Evolutionary conservation across 2,113 vertebrate genomes (phyloP).

Genomic region (Danionella cerebrum): DNA sequence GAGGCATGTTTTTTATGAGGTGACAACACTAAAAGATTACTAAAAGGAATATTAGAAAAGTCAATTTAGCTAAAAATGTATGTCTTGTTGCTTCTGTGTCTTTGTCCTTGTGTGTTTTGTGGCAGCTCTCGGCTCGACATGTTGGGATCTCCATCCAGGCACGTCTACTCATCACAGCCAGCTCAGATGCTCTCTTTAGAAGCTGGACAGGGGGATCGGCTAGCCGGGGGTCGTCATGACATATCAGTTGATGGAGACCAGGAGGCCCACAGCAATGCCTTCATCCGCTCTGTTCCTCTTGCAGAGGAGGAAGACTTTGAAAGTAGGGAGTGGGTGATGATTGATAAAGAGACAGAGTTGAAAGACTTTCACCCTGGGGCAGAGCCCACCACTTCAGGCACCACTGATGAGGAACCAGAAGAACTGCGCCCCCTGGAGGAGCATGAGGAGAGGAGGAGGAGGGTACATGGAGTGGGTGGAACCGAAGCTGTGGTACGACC

Average conservation of each 20-base stretch:
- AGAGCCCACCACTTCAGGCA: constrained; percentile 88
- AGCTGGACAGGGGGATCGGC: constrained; percentile 73
- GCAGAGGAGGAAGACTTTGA: constrained; percentile 98
- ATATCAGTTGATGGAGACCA: constrained; percentile 82
- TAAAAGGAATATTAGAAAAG: too few relatives aligned
- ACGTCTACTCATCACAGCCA: constrained; percentile 89
- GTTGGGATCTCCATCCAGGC: constrained; percentile 86
- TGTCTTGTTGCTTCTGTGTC: background rate
- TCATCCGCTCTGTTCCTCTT: constrained; percentile 90
- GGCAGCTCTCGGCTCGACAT: constrained; percentile 86
- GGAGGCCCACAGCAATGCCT: constrained; percentile 94
- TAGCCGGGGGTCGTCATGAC: constrained; percentile 80
- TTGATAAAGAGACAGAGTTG: constrained; percentile 94
- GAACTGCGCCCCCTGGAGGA: constrained; percentile 90
- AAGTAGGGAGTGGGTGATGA: constrained; percentile 98
- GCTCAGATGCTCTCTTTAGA: constrained; percentile 97
- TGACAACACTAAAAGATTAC: too few relatives aligned
- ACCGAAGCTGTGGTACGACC: constrained; percentile 75
- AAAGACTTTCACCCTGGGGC: constrained; percentile 77
- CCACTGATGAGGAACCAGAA: constrained; percentile 94
- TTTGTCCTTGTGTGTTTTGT: constrained; percentile 1
- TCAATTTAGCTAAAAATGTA: background rate
- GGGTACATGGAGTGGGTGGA: background rate
- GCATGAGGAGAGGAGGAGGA: constrained; percentile 75
- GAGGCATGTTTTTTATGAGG: too few relatives aligned